Percentiles rank a stretch among this genome's conserved stretches.
These are phyloP conservation scores for Petrophora chlorosata DNA, from an alignment of 2,888 invertebrate species.

Conservation along the genomic window DNA sequence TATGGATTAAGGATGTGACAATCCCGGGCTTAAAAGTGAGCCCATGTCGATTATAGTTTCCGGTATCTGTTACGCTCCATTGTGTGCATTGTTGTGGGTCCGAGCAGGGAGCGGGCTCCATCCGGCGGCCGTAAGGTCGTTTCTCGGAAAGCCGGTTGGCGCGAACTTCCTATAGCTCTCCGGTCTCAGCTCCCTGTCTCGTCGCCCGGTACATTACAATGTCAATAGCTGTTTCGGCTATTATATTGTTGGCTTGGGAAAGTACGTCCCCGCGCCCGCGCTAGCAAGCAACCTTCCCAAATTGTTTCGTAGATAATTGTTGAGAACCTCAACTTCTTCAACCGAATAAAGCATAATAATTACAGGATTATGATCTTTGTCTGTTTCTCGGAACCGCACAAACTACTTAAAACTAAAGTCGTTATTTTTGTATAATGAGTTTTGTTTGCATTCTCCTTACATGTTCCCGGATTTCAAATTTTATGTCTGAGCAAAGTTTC, in stretches of 20 bases:
- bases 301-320: conserved; percentile 4
- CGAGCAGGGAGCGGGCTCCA: conserved; percentile 51
- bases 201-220: conserved; percentile 63
- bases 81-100: conserved; percentile 58
- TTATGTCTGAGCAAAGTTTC: conserved; percentile 47
- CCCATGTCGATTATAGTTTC: conserved; percentile 72
- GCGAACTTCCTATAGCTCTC: conserved; percentile 43
- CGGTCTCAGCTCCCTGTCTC: conserved; percentile 47
- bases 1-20: conserved; percentile 51
- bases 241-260: conserved; percentile 52
- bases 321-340: no score
- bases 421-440: conserved; percentile 38
- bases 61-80: conserved; percentile 68
- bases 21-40: conserved; percentile 55
- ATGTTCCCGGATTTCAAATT: conserved; percentile 36
- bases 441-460: conserved; percentile 38
- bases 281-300: conserved; percentile 43
- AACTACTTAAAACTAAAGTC: conserved; percentile 29
- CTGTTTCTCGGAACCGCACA: conserved; percentile 13
- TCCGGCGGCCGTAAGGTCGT: conserved; percentile 56
- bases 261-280: conserved; percentile 48
- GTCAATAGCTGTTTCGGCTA: conserved; percentile 64
- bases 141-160: conserved; percentile 66
- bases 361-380: conserved; percentile 2
- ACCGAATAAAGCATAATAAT: not conserved